Conservation (phyloP, 2,113 vertebrate genomes). For the Mionectes macconnelli region DNA sequence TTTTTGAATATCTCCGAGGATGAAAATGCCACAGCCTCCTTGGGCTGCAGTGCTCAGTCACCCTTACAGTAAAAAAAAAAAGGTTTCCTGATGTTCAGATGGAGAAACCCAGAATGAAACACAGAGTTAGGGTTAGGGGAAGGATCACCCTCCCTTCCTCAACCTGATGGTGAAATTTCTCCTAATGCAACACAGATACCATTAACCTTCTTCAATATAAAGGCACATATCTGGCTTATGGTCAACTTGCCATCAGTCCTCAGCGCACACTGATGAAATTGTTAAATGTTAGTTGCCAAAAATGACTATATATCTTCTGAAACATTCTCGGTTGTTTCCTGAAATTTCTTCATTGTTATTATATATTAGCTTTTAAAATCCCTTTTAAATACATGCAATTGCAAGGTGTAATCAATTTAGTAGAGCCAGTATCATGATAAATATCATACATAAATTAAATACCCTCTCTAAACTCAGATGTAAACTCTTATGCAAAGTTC, state of each 20-base stretch:
- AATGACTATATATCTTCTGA: neutral
- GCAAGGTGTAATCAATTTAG: neutral
- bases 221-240: neutral
- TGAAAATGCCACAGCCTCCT: neutral
- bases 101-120: neutral
- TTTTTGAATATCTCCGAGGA: neutral
- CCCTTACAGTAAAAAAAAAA: neutral
- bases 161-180: neutral
- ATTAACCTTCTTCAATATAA: neutral
- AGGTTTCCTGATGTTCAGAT: neutral
- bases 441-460: neutral
- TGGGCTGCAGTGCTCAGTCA: neutral
- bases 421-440: neutral
- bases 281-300: neutral
- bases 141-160: neutral
- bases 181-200: neutral
- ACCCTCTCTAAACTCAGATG: neutral
- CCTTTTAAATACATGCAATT: neutral
- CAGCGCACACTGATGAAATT: neutral
- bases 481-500: neutral
- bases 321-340: neutral
- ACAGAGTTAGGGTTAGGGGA: fast-evolving
- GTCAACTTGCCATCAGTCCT: neutral
- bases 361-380: neutral
- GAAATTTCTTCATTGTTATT: neutral